These are phyloP conservation scores for Halichoeres trimaculatus DNA, from an alignment of 2,113 vertebrate species.

Conservation along the genomic window DNA sequence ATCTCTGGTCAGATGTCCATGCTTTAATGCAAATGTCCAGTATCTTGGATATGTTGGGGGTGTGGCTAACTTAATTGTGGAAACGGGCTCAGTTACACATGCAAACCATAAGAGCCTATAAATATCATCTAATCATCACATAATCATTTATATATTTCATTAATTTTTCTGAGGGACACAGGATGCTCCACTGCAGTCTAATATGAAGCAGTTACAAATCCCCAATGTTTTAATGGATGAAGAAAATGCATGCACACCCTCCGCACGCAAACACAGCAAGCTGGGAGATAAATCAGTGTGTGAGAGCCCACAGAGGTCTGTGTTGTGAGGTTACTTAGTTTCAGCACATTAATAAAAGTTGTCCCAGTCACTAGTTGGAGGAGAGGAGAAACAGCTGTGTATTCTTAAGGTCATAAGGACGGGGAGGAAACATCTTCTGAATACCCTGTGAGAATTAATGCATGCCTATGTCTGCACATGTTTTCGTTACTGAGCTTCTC, in stretches of 20 bases:
- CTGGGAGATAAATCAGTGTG: slow-evolving; percentile 69
- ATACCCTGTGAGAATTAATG: slow-evolving; percentile 23
- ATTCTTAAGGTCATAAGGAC: slow-evolving; percentile 66
- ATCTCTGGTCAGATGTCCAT: slow-evolving; percentile 43
- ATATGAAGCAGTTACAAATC: slow-evolving; percentile 10
- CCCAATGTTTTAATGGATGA: slow-evolving; percentile 11
- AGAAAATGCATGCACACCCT: too few relatives aligned
- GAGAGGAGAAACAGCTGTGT: slow-evolving; percentile 76
- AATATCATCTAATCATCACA: too few relatives aligned
- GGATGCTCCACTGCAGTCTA: neutral
- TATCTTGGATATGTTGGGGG: slow-evolving; percentile 14
- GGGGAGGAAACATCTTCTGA: slow-evolving; percentile 57
- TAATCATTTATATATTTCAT: too few relatives aligned
- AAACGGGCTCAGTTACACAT: slow-evolving; percentile 4
- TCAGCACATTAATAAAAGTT: slow-evolving; percentile 76
- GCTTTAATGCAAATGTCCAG: slow-evolving; percentile 17
- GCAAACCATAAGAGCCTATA: neutral
- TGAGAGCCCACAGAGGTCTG: slow-evolving; percentile 68
- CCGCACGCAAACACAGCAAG: slow-evolving; percentile 26
- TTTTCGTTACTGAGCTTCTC: slow-evolving; percentile 19
- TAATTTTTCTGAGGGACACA: neutral
- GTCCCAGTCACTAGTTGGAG: slow-evolving; percentile 60
- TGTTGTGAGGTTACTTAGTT: slow-evolving; percentile 80
- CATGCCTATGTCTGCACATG: slow-evolving; percentile 17
- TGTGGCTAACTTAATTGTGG: neutral